phyloP scores from a whole-genome alignment of 2,888 invertebrate species.

The Orchesellides sinensis region DNA sequence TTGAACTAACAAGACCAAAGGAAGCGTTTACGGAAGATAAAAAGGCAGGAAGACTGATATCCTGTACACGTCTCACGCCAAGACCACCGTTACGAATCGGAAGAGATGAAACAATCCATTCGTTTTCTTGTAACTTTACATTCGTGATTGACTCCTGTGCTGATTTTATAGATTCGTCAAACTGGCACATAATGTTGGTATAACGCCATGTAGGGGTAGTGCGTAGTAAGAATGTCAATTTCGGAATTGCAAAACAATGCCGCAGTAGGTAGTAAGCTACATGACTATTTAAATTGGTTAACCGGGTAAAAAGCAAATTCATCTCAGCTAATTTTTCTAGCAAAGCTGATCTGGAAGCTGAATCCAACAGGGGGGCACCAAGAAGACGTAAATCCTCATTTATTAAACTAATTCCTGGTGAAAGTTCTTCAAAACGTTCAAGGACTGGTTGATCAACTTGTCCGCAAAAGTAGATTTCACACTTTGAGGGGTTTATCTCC shows the following conservation, averaged over 20 bases:
- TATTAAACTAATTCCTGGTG: neutral
- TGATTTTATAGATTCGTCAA: neutral
- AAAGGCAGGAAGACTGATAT: constrained; percentile 12
- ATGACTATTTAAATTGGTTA: neutral
- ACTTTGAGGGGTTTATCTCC: constrained; percentile 25
- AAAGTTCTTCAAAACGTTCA: neutral
- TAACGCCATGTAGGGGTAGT: neutral
- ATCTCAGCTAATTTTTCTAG: neutral
- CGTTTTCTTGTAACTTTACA: neutral
- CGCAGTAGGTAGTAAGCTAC: neutral
- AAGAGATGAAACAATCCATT: constrained; percentile 8
- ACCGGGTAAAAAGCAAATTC: neutral
- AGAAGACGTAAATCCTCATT: neutral
- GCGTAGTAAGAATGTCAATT: neutral
- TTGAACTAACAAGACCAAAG: neutral
- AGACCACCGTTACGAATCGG: constrained; percentile 16
- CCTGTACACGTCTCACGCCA: constrained; percentile 2
- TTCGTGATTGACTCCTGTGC: neutral
- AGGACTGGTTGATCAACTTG: neutral
- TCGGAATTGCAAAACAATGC: neutral
- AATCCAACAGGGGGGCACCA: neutral
- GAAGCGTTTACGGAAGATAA: neutral
- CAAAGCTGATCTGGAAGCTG: neutral
- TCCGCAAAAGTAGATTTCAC: constrained; percentile 14
- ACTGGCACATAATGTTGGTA: neutral